Conservation (phyloP, 2,113 vertebrate species). For the Coptodon bakossiorum region DNA sequence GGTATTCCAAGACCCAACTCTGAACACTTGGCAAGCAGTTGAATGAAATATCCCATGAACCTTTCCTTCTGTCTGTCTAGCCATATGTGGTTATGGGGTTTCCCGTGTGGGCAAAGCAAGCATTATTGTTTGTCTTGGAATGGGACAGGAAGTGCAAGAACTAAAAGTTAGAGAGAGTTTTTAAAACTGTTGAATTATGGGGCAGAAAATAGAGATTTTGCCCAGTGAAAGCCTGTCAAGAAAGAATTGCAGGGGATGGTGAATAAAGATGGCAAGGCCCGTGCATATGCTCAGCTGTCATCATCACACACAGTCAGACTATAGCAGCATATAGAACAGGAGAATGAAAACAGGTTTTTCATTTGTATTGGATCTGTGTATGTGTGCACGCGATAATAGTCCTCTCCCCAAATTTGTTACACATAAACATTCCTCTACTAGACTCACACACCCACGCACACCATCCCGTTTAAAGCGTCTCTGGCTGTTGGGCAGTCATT, state of each 20-base stretch:
- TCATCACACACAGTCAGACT: background rate
- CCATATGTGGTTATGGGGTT: constrained; percentile 42
- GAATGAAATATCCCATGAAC: constrained; percentile 49
- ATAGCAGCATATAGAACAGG: background rate
- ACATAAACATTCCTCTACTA: constrained; percentile 31
- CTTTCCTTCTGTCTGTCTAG: constrained; percentile 36
- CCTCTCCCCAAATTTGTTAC: background rate
- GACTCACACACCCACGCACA: background rate
- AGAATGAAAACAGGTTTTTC: constrained; percentile 51
- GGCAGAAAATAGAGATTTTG: background rate
- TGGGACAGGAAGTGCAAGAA: background rate
- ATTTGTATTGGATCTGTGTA: constrained; percentile 38
- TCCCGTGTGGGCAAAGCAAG: constrained; percentile 20
- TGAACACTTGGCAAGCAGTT: constrained; percentile 38
- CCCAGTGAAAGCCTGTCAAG: background rate
- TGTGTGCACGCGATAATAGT: constrained; percentile 31
- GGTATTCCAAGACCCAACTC: constrained; percentile 23
- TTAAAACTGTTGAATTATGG: background rate
- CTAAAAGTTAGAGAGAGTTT: background rate
- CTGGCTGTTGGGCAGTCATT: background rate
- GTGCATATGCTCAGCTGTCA: background rate
- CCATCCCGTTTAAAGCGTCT: constrained; percentile 3
- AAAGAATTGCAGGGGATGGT: background rate
- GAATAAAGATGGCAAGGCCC: background rate
- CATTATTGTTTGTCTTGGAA: constrained; percentile 46